Evolutionary conservation across 2,113 vertebrate species (phyloP), one percentile per base, ranked within the genome.

Genomic region (Bombycilla garrulus): DNA sequence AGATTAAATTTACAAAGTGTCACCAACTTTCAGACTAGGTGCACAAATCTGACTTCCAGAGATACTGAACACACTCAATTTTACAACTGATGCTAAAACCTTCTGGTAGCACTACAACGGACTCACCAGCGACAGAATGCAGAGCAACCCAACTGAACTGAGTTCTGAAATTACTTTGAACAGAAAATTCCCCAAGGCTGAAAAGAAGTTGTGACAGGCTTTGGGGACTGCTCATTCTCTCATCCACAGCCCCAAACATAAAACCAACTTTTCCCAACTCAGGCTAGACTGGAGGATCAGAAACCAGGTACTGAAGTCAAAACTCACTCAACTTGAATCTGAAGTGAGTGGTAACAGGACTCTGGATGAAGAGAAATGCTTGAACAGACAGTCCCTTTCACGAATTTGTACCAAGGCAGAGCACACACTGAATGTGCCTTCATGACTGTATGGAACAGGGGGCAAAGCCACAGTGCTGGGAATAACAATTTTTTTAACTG

Each of bases 161-260:
- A 92, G n/a, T 50, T 74, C 66, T 85, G 44, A 80, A 92, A 64
- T 29, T 2, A 29, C 22, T 88, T 21, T 82, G n/a, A 66, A 48
- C 28, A 66, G 16, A 28, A 57, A 50, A 12, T 54, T 76, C 23
- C 33, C 51, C 1, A 1, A 78, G 35, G 53, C 44, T 78, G 51
- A 47, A 81, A 40, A 81, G 42, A 81, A 73, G 29, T 15, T 42
- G 19, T 6, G 33, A 25, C n/a, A 89, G 47, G 33, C 51, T 74
- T 3, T 1, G 57, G 15, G 33, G 25, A 57, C 33, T 58, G 38
- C 42, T 54, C 0, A 0, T 26, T 6, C 5, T 73, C 61, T 36
- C 16, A 45, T 15, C 56, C 45, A 78, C 53, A 83, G 45, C 26
- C 40, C 65, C 47, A 65, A 44, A 22, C 61, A 71, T 48, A 73